These are phyloP conservation scores for Pteronotus mesoamericanus DNA, from an alignment of 2,797 vertebrate genomes.

Conservation along the genomic window DNA sequence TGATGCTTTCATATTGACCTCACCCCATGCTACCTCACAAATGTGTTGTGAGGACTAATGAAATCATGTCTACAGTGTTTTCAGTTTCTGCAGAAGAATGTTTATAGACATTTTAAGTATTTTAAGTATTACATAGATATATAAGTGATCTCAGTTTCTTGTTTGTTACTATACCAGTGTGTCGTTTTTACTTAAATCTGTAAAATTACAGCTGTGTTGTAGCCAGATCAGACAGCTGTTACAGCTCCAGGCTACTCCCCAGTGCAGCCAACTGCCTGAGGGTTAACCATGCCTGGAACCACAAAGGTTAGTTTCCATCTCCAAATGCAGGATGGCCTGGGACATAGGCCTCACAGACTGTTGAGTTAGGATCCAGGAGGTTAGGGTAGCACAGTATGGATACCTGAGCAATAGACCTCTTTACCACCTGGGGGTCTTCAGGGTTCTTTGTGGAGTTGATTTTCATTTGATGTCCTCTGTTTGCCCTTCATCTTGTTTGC, in stretches of 20 bases:
- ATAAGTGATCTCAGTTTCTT: constrained; percentile 47
- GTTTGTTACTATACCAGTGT: constrained; percentile 25
- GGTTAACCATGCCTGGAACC: background rate
- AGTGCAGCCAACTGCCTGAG: background rate
- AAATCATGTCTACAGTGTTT: constrained; percentile 52
- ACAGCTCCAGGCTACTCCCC: background rate
- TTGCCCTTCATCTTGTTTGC: constrained; percentile 46
- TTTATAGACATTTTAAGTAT: constrained; percentile 52
- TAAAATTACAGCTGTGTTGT: background rate
- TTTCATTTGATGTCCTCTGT: constrained; percentile 15
- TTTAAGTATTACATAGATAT: constrained; percentile 32
- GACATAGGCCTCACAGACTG: background rate
- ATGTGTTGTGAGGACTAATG: constrained; percentile 50
- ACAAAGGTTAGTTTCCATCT: background rate
- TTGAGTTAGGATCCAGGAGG: background rate
- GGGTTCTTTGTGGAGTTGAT: background rate
- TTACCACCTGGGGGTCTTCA: background rate
- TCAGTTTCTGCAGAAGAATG: constrained; percentile 49
- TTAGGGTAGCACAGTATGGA: background rate
- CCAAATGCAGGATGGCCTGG: background rate
- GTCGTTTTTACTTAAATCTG: constrained; percentile 26
- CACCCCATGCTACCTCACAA: constrained; percentile 46
- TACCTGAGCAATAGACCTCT: background rate
- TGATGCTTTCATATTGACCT: background rate
- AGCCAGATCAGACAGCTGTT: background rate